Conservation (phyloP, 2,113 vertebrate species). For the Labrus mixtus region DNA sequence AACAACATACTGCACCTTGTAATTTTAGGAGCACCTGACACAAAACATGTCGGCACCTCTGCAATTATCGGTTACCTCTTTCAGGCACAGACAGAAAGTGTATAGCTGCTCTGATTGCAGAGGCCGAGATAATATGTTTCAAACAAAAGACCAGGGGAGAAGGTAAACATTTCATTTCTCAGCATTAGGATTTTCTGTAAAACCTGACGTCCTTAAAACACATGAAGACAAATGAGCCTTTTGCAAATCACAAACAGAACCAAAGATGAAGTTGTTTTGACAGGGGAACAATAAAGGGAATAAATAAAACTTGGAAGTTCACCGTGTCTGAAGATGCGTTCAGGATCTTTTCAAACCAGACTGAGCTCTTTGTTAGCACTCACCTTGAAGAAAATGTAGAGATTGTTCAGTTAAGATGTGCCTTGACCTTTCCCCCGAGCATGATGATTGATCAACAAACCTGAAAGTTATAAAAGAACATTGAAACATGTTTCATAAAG, state of each 20-base stretch:
- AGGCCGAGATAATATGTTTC: background rate
- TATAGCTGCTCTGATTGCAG: constrained; percentile 2
- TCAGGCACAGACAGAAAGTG: background rate
- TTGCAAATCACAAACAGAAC: too few species aligned
- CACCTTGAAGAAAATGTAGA: background rate
- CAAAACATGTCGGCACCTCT: background rate
- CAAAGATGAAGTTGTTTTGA: too few species aligned
- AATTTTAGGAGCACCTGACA: constrained; percentile 9
- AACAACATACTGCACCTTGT: background rate
- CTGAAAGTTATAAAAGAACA: background rate
- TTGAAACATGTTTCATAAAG: background rate
- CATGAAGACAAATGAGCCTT: background rate
- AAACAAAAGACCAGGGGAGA: background rate
- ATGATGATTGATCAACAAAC: background rate
- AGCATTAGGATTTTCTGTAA: background rate
- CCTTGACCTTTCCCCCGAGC: too few species aligned
- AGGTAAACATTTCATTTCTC: background rate
- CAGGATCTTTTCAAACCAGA: background rate
- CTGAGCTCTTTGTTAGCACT: background rate
- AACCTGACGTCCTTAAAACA: background rate
- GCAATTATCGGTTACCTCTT: background rate
- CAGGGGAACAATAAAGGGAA: background rate
- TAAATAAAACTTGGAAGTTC: background rate
- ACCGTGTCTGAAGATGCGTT: background rate
- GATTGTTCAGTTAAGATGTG: background rate